These are phyloP conservation scores for Drosophila heteroneura DNA, from an alignment of 2,888 invertebrate genomes.

Conservation along the genomic window DNA sequence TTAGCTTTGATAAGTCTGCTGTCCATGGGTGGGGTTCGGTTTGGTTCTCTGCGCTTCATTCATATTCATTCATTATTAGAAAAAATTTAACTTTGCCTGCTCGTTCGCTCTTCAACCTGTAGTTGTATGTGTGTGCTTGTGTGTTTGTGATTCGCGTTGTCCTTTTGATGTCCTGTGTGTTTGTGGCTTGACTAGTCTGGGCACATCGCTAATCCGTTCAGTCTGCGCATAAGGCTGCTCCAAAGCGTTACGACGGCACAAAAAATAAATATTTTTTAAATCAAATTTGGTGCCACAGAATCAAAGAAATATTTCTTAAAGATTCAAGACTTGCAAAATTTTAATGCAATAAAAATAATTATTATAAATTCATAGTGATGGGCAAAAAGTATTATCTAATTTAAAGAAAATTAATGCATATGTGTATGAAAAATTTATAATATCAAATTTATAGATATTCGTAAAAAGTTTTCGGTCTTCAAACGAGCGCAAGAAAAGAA, in stretches of 20 bases:
- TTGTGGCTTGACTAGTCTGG: constrained; percentile 64
- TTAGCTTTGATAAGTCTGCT: constrained; percentile 73
- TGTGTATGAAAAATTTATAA: background rate
- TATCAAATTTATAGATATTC: background rate
- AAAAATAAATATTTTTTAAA: constrained; percentile 20
- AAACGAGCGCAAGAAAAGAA: background rate
- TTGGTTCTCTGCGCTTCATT: constrained; percentile 68
- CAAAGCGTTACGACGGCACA: constrained; percentile 68
- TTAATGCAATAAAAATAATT: background rate
- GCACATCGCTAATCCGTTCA: constrained; percentile 77
- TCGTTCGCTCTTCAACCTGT: constrained; percentile 38
- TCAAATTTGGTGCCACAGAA: constrained; percentile 2
- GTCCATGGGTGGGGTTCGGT: constrained; percentile 51
- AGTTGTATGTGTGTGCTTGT: constrained; percentile 34
- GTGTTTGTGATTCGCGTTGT: constrained; percentile 55
- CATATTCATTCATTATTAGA: constrained; percentile 84
- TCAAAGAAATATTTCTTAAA: constrained; percentile 2
- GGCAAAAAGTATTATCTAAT: constrained; percentile 19
- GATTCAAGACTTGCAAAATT: constrained; percentile 14
- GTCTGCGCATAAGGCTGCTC: constrained; percentile 83
- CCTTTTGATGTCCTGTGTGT: constrained; percentile 64
- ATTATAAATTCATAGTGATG: constrained; percentile 17
- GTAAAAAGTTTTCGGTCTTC: constrained; percentile 1
- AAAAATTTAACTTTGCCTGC: constrained; percentile 65
- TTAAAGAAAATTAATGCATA: constrained; percentile 1